Evolutionary conservation across 2,888 invertebrate species (phyloP).

Genomic region (Eristalis arbustorum): DNA sequence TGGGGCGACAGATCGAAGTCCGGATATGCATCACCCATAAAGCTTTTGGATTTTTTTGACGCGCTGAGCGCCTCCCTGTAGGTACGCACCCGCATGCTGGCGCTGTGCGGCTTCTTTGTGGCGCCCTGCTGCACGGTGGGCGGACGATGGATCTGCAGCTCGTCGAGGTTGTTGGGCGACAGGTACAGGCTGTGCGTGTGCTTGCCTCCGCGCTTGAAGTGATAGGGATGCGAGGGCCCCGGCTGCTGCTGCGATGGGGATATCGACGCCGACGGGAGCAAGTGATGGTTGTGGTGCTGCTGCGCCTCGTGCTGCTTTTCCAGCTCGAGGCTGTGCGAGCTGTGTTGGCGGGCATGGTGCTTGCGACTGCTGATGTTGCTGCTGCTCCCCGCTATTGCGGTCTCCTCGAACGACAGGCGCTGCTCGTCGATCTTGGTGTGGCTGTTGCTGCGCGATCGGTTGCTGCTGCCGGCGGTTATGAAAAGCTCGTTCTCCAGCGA

Average conservation of each 20-base stretch:
- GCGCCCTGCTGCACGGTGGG: slow-evolving; percentile 77
- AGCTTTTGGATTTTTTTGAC: slow-evolving; percentile 80
- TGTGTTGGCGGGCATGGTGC: slow-evolving; percentile 78
- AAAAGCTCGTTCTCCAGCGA: slow-evolving; percentile 80
- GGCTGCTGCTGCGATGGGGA: slow-evolving; percentile 62
- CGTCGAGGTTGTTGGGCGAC: slow-evolving; percentile 79
- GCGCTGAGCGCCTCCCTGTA: slow-evolving; percentile 79
- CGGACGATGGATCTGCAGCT: slow-evolving; percentile 78
- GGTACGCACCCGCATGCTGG: slow-evolving; percentile 79
- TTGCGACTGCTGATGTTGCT: slow-evolving; percentile 72
- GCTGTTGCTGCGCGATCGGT: slow-evolving; percentile 79
- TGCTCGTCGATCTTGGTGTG: slow-evolving; percentile 79
- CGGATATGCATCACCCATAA: slow-evolving; percentile 78
- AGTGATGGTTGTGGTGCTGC: slow-evolving; percentile 76
- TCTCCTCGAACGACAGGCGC: slow-evolving; percentile 78
- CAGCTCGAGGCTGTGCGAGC: slow-evolving; percentile 79
- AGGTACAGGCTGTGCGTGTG: slow-evolving; percentile 79
- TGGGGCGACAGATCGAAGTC: slow-evolving; percentile 80
- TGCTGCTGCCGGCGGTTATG: slow-evolving; percentile 73
- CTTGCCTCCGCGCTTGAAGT: slow-evolving; percentile 79
- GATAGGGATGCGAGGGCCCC: slow-evolving; percentile 73
- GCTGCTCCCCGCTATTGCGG: slow-evolving; percentile 69
- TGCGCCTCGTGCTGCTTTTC: slow-evolving; percentile 75
- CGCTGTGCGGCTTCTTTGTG: slow-evolving; percentile 78
- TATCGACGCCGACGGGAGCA: slow-evolving; percentile 73